Evolutionary conservation across 1,140 invertebrate genomes (phyloP).

Genomic region (Episyrphus balteatus): DNA sequence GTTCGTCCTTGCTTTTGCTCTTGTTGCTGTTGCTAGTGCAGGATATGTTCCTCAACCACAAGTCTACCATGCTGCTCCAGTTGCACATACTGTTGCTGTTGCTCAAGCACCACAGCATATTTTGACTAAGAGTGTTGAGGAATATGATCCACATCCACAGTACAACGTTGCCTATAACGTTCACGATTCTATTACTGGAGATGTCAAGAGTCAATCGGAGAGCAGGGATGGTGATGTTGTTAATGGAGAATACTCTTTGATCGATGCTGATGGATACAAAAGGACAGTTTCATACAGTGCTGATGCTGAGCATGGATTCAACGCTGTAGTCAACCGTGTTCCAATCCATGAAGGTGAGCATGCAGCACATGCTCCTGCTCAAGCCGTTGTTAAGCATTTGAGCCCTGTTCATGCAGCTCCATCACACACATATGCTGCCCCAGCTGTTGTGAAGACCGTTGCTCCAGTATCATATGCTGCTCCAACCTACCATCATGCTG

Average conservation of each 20-base stretch:
- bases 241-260: slow-evolving; percentile 39
- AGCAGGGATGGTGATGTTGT: slow-evolving; percentile 37
- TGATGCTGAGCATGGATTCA: slow-evolving; percentile 16
- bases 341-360: slow-evolving; percentile 9
- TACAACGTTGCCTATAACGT: slow-evolving; percentile 38
- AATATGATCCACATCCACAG: slow-evolving; percentile 36
- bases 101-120: not conserved
- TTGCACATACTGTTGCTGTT: not conserved
- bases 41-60: not conserved
- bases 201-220: slow-evolving; percentile 39
- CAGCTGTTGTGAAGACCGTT: too few species aligned
- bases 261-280: slow-evolving; percentile 41
- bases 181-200: slow-evolving; percentile 38
- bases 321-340: slow-evolving; percentile 16
- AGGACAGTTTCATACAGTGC: slow-evolving; percentile 19
- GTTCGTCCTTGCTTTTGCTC: not conserved
- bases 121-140: slow-evolving; percentile 13
- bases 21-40: not conserved
- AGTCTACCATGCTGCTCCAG: slow-evolving; percentile 10
- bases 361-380: not conserved
- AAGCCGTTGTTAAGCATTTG: not conserved
- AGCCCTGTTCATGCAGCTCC: slow-evolving; percentile 10
- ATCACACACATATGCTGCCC: not conserved
- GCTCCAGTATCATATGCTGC: too few species aligned
- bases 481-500: too few species aligned